Evolutionary conservation across 2,797 vertebrate species (phyloP).

Genomic region (Pelochelys cantorii): DNA sequence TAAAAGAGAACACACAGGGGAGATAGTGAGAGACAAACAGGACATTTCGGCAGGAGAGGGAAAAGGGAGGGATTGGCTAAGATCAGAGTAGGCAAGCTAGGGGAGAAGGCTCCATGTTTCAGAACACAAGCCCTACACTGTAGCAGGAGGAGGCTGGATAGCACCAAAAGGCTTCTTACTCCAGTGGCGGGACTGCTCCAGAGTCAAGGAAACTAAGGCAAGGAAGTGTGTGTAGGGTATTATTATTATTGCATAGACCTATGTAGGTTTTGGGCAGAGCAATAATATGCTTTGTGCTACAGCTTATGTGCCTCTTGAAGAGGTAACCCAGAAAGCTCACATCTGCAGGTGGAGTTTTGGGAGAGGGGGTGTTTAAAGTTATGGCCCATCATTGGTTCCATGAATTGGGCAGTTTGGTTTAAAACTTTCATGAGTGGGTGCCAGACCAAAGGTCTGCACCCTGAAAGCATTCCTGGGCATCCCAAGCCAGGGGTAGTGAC

Average conservation of each 20-base stretch:
- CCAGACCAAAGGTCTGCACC: not conserved
- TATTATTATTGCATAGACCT: not conserved
- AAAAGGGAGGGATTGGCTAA: not conserved
- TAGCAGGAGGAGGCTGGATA: not conserved
- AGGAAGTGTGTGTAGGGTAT: not conserved
- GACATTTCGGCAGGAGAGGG: not conserved
- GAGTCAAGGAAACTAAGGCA: not conserved
- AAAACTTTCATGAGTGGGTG: not conserved
- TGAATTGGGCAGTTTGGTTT: not conserved
- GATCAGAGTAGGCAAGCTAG: not conserved
- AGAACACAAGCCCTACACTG: not conserved
- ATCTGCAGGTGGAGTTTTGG: not conserved
- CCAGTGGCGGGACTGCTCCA: not conserved
- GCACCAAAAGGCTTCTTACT: not conserved
- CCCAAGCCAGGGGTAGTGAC: not conserved
- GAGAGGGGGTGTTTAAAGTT: not conserved
- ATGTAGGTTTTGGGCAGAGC: not conserved
- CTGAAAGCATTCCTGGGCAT: not conserved
- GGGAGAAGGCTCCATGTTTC: not conserved
- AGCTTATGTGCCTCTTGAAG: not conserved
- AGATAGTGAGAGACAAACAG: not conserved
- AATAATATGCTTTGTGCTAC: not conserved
- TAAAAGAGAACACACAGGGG: not conserved
- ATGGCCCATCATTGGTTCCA: not conserved
- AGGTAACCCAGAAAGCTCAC: not conserved